Percentiles rank a stretch among this genome's conserved stretches.
Evolutionary conservation across 2,888 invertebrate genomes (phyloP).

Genomic region (Lasius fuliginosus): DNA sequence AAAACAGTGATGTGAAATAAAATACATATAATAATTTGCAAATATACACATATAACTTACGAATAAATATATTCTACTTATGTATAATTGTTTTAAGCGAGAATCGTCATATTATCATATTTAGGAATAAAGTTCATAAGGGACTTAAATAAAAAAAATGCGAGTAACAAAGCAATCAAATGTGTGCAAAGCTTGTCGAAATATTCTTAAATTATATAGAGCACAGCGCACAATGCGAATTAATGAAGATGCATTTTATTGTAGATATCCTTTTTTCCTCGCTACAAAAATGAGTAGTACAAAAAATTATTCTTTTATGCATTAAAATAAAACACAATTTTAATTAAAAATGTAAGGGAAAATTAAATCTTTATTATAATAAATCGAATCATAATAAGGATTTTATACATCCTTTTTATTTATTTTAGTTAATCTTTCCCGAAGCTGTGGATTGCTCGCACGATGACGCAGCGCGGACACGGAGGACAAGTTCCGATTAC

Average conservation of each 20-base stretch:
- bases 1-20: not conserved
- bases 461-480: not conserved
- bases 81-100: not conserved
- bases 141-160: not conserved
- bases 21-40: not conserved
- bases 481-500: conserved; percentile 30
- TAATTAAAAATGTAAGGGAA: not conserved
- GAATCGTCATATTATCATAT: conserved; percentile 1
- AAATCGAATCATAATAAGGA: not conserved
- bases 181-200: not conserved
- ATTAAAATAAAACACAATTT: not conserved
- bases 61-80: not conserved
- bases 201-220: not conserved
- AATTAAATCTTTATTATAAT: too few relatives aligned
- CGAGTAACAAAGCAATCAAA: not conserved
- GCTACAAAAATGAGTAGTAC: not conserved
- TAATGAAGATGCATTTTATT: not conserved
- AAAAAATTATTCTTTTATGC: not conserved
- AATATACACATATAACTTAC: not conserved
- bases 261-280: not conserved
- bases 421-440: not conserved
- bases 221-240: not conserved
- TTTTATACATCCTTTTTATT: conserved; percentile 1
- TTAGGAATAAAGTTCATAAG: not conserved
- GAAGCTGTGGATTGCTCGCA: not conserved